Percentiles rank a stretch among this genome's conserved stretches.
Conservation (phyloP, 2,113 vertebrate genomes). For the Clarias gariepinus region DNA sequence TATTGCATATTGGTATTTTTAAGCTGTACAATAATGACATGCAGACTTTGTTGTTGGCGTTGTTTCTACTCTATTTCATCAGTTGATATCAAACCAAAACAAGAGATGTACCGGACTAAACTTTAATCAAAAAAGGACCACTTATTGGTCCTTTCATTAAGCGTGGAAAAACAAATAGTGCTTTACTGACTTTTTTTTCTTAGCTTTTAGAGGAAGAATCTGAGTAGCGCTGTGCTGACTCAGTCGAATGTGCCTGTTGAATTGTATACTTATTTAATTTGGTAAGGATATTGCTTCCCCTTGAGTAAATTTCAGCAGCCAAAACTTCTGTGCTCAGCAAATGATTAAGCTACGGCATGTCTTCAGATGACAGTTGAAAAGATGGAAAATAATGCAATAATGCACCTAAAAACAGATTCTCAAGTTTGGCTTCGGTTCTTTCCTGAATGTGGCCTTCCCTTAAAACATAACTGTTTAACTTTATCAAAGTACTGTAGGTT, state of each 20-base stretch:
- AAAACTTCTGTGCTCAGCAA: constrained; percentile 4
- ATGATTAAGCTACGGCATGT: constrained; percentile 1
- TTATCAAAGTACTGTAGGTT: neutral
- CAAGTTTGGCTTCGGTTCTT: neutral
- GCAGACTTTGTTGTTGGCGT: neutral
- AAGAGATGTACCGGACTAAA: neutral
- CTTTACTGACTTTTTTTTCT: neutral
- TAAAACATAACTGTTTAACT: neutral
- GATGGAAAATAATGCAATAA: neutral
- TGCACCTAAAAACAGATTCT: neutral
- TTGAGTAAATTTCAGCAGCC: constrained; percentile 18
- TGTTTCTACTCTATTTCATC: constrained; percentile 10
- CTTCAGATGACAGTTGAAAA: constrained; percentile 13
- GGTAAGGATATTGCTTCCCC: constrained; percentile 3
- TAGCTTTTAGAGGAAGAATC: neutral
- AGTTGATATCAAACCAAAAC: neutral
- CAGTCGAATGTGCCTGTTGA: neutral
- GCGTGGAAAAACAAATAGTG: constrained; percentile 1
- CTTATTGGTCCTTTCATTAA: constrained; percentile 1
- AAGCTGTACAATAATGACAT: neutral
- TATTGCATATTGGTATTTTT: neutral
- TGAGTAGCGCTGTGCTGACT: constrained; percentile 1
- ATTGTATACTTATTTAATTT: constrained; percentile 20
- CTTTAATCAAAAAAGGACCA: neutral
- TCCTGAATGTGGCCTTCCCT: neutral